Conservation (phyloP, 2,888 invertebrate genomes). For the Harpagoxenus sublaevis region DNA sequence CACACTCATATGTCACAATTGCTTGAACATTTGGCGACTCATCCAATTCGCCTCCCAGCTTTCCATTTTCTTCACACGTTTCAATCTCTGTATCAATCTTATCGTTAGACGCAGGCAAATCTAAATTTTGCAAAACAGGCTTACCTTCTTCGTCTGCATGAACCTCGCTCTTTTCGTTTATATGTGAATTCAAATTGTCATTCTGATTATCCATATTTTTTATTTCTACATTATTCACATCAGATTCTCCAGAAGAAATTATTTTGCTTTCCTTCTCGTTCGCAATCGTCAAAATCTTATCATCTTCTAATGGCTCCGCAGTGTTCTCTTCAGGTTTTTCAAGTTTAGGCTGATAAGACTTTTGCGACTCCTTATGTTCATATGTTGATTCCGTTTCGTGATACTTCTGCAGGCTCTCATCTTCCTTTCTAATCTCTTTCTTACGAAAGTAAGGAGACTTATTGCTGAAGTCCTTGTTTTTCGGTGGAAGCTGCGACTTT, state of each 20-base stretch:
- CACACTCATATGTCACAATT: neutral
- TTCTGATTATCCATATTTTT: neutral
- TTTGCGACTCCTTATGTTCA: slow-evolving; percentile 35
- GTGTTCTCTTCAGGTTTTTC: slow-evolving; percentile 27
- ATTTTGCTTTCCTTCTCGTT: slow-evolving; percentile 39
- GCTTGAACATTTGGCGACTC: slow-evolving; percentile 4
- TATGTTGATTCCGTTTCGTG: slow-evolving; percentile 55
- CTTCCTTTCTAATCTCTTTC: slow-evolving; percentile 69
- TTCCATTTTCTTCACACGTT: neutral
- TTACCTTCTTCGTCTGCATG: neutral
- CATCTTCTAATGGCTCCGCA: slow-evolving; percentile 1
- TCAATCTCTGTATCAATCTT: slow-evolving; percentile 20
- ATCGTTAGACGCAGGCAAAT: neutral
- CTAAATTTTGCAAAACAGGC: neutral
- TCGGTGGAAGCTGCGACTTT: slow-evolving; percentile 71
- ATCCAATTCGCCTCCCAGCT: neutral
- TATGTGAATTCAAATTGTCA: neutral
- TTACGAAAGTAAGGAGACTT: slow-evolving; percentile 72
- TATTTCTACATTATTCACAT: neutral
- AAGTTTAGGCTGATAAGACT: slow-evolving; percentile 41
- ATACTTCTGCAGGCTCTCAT: slow-evolving; percentile 57
- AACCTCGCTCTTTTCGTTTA: neutral
- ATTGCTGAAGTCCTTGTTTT: slow-evolving; percentile 69
- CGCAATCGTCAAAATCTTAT: neutral
- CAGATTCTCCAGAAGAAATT: slow-evolving; percentile 10